These are phyloP conservation scores for Stratiolaelaps scimitus DNA, from an alignment of 1,140 invertebrate genomes.

Conservation along the genomic window DNA sequence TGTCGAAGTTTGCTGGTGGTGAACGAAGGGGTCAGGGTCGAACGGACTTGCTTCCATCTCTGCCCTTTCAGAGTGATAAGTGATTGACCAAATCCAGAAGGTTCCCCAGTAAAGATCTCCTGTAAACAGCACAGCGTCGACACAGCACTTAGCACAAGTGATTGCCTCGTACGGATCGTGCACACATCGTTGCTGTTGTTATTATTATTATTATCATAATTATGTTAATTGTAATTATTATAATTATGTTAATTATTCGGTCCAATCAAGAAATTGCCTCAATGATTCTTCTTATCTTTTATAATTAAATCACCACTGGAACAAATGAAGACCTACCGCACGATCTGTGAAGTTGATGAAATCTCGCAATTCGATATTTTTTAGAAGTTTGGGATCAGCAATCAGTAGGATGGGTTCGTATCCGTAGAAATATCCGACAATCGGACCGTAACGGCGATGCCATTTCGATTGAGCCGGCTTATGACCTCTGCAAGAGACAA, in stretches of 20 bases:
- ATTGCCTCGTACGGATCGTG: background rate
- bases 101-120: no score
- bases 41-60: constrained; percentile 46
- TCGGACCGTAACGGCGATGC: constrained; percentile 5
- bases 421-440: constrained; percentile 10
- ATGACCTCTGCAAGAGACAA: background rate
- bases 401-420: constrained; percentile 21
- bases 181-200: no score
- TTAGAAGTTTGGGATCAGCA: background rate
- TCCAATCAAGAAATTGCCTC: no score
- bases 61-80: constrained; percentile 38
- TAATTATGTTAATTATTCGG: no score
- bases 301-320: no score
- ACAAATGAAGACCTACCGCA: constrained; percentile 34
- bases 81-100: constrained; percentile 29
- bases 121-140: no score
- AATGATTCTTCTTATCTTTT: no score
- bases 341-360: constrained; percentile 31
- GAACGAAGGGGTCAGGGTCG: constrained; percentile 46
- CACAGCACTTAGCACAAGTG: no score
- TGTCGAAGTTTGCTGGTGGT: constrained; percentile 45
- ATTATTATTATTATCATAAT: no score
- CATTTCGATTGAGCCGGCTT: background rate
- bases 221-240: no score
- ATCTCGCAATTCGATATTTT: background rate